Evolutionary conservation across 2,888 invertebrate genomes (phyloP).

Genomic region (Galerucella nymphaeae): DNA sequence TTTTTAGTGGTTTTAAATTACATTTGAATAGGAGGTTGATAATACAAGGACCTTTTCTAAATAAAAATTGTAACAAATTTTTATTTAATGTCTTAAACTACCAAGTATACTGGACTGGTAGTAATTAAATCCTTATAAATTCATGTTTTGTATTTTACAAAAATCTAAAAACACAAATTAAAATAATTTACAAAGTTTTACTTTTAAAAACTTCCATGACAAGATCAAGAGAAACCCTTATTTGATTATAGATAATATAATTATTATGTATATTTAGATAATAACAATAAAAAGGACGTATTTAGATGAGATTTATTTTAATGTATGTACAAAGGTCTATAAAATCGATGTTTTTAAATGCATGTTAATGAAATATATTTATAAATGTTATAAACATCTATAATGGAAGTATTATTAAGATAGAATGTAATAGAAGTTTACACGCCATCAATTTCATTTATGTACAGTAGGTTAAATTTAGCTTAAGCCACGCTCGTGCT

Average conservation of each 20-base stretch:
- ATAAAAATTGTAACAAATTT: no score
- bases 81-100: no score
- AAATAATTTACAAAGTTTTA: not conserved
- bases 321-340: not conserved
- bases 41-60: no score
- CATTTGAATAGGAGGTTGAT: no score
- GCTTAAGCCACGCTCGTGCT: no score
- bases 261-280: slow-evolving; percentile 5
- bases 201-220: not conserved
- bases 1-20: no score
- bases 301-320: slow-evolving; percentile 11
- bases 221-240: not conserved
- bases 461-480: no score
- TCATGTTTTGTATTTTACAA: no score
- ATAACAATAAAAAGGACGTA: not conserved
- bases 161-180: no score
- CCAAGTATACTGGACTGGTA: no score
- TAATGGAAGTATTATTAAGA: not conserved
- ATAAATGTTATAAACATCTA: slow-evolving; percentile 3
- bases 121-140: no score
- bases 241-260: not conserved
- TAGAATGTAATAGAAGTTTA: not conserved
- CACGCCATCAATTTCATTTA: not conserved
- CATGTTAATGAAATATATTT: slow-evolving; percentile 1
- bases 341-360: not conserved